Percentiles rank a stretch among this genome's conserved stretches.
Conservation (phyloP, 2,113 vertebrate genomes). For the Oenanthe melanoleuca region DNA sequence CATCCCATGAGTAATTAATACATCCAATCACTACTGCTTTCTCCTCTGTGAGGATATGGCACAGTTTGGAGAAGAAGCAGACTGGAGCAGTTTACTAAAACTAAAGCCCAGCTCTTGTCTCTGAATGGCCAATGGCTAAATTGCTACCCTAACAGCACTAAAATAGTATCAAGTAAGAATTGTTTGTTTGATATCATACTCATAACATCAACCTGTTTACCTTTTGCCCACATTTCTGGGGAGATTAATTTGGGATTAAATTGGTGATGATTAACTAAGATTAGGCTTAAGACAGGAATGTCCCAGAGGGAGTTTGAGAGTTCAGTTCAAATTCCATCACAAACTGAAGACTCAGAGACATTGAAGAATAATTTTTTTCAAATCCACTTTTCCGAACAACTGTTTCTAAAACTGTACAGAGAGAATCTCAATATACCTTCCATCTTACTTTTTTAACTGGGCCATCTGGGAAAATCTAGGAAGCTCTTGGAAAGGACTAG, state of each 20-base stretch:
- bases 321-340: neutral
- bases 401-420: neutral
- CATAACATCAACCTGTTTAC: neutral
- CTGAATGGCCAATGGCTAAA: neutral
- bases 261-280: slow-evolving; percentile 49
- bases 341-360: neutral
- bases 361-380: neutral
- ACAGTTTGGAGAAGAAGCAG: neutral
- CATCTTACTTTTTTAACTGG: neutral
- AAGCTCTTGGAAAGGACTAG: neutral
- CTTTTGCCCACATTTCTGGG: slow-evolving; percentile 27
- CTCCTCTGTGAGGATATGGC: neutral
- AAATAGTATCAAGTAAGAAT: neutral
- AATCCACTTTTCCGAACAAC: neutral
- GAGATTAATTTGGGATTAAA: slow-evolving; percentile 24
- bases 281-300: neutral
- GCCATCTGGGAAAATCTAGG: neutral
- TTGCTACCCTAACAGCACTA: neutral
- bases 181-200: neutral
- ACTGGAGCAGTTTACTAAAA: neutral
- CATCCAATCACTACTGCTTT: neutral
- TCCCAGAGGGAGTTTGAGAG: neutral
- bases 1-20: neutral
- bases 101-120: neutral
- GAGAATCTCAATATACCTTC: neutral